Conservation (phyloP, 2,113 vertebrate species). For the Barnardius zonarius region DNA sequence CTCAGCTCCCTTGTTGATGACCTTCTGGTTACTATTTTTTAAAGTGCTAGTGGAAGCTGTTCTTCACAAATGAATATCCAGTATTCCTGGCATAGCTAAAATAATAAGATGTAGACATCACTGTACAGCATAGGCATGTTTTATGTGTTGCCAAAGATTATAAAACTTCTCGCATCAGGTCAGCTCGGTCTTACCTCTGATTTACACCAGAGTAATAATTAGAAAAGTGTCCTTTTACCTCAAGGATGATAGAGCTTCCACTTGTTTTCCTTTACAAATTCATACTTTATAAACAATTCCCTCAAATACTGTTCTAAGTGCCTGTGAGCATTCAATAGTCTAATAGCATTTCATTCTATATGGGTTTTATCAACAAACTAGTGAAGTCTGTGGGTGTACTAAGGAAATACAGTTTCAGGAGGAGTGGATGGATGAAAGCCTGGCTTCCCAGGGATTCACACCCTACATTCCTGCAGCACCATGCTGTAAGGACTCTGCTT, state of each 20-base stretch:
- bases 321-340: background rate
- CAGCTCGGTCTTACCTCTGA: background rate
- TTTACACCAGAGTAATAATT: background rate
- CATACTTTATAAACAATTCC: background rate
- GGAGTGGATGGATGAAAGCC: background rate
- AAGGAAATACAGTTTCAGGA: background rate
- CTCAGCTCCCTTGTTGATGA: constrained; percentile 54
- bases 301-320: background rate
- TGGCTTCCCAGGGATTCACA: background rate
- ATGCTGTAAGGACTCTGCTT: background rate
- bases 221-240: background rate
- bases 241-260: background rate
- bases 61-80: background rate
- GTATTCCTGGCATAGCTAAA: constrained; percentile 13
- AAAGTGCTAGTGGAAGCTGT: constrained; percentile 18
- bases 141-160: background rate
- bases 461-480: background rate
- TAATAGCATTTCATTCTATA: background rate
- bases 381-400: background rate
- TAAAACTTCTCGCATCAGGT: background rate
- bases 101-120: background rate
- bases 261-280: background rate
- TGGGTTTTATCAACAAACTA: background rate
- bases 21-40: constrained; percentile 36
- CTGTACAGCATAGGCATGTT: background rate